Conservation (phyloP, 53 echinoderm and acorn worm genomes). For the Holothuria leucospilota region DNA sequence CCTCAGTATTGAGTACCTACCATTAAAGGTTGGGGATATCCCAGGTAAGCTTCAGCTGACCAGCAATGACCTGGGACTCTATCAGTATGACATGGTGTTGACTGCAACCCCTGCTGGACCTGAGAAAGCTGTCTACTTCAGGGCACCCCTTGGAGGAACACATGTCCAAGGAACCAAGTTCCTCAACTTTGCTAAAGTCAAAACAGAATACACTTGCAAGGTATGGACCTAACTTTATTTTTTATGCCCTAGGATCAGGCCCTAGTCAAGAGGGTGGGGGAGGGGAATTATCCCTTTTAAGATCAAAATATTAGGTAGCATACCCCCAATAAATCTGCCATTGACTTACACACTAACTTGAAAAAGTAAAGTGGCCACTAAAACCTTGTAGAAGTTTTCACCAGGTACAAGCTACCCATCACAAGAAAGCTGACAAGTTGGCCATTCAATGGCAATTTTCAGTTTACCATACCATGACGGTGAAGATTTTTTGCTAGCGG, state of each 20-base stretch:
- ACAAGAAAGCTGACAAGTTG: too few relatives aligned
- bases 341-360: too few relatives aligned
- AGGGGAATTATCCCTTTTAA: too few relatives aligned
- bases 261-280: not conserved
- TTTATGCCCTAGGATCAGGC: too few relatives aligned
- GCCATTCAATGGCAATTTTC: too few relatives aligned
- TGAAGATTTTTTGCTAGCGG: too few relatives aligned
- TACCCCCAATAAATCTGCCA: too few relatives aligned
- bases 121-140: constrained; percentile 97
- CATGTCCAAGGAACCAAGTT: constrained; percentile 86
- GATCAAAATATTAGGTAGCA: too few relatives aligned
- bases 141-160: constrained; percentile 88
- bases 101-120: constrained; percentile 95
- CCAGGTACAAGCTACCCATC: too few relatives aligned
- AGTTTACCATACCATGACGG: too few relatives aligned
- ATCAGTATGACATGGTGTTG: constrained; percentile 88
- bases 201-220: constrained; percentile 98
- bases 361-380: too few relatives aligned
- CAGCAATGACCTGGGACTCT: constrained; percentile 95
- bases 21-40: constrained; percentile 81
- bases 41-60: constrained; percentile 90
- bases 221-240: constrained; percentile 31
- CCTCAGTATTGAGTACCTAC: constrained; percentile 92
- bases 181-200: constrained; percentile 95
- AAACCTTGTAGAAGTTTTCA: too few relatives aligned